These are phyloP conservation scores for Toxotes lorentzi DNA, from an alignment of 2,797 vertebrate species.

Conservation along the genomic window DNA sequence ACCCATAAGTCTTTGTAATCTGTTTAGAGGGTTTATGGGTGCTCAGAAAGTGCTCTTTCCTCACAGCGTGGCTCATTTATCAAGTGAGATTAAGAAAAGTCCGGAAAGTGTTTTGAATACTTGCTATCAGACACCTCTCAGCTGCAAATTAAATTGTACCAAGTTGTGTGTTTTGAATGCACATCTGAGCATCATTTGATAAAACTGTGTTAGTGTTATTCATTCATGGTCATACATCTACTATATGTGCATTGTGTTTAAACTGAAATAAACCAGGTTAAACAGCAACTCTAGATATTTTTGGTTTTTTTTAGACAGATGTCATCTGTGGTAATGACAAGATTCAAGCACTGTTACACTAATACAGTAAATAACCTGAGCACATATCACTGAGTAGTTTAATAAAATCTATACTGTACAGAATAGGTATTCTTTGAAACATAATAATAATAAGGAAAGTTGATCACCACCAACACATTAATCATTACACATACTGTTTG, in stretches of 20 bases:
- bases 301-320: background rate
- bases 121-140: conserved; percentile 64
- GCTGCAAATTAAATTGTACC: conserved; percentile 69
- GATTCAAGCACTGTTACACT: background rate
- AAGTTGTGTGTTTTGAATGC: conserved; percentile 64
- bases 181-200: conserved; percentile 56
- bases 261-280: background rate
- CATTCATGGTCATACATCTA: background rate
- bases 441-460: no score
- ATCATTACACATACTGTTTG: no score
- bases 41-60: conserved; percentile 80
- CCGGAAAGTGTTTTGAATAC: conserved; percentile 75
- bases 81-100: conserved; percentile 77
- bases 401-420: background rate
- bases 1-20: conserved; percentile 81
- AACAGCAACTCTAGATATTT: no score
- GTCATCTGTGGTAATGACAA: background rate
- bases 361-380: background rate
- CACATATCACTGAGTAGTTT: background rate
- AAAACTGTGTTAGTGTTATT: conserved; percentile 44
- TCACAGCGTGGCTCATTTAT: conserved; percentile 72
- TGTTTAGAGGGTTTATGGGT: conserved; percentile 75
- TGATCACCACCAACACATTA: background rate
- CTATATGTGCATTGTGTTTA: background rate
- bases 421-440: background rate